These are phyloP conservation scores for Sebastes oblongus DNA, from an alignment of 2,797 vertebrate genomes.

Conservation along the genomic window DNA sequence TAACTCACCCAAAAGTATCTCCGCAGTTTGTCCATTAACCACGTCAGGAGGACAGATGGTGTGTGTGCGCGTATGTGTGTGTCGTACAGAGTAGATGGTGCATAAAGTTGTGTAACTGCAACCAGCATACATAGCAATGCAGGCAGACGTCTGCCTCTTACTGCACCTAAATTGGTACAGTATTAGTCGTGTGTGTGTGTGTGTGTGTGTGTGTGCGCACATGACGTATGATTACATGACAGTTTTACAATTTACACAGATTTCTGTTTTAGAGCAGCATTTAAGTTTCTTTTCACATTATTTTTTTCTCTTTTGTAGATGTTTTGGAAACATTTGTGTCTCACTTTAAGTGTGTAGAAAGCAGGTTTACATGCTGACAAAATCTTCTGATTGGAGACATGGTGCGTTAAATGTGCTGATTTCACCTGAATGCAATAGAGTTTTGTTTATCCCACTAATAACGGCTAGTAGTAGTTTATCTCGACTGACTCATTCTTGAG, in stretches of 20 bases:
- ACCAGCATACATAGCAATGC: constrained; percentile 31
- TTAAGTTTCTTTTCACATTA: constrained; percentile 6
- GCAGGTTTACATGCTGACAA: constrained; percentile 1
- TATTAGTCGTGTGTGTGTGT: constrained; percentile 46
- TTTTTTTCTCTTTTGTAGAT: background rate
- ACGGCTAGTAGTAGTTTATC: constrained; percentile 10
- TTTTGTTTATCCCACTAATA: constrained; percentile 37
- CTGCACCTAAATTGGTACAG: constrained; percentile 41
- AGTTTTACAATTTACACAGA: constrained; percentile 13
- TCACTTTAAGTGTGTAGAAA: constrained; percentile 4
- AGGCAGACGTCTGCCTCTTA: constrained; percentile 22
- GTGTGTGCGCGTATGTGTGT: constrained; percentile 4
- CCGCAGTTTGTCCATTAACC: constrained; percentile 65
- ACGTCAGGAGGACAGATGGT: constrained; percentile 45
- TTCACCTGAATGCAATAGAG: constrained; percentile 12
- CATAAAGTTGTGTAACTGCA: constrained; percentile 23
- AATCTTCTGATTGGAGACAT: background rate
- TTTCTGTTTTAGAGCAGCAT: background rate
- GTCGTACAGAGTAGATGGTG: constrained; percentile 11
- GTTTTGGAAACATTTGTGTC: background rate
- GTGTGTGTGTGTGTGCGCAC: constrained; percentile 5
- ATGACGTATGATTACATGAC: background rate
- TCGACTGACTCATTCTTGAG: background rate
- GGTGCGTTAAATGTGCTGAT: constrained; percentile 4
- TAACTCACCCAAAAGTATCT: constrained; percentile 61